Base-by-base conservation (phyloP, 2,113 vertebrate genomes). In the Lagopus muta region DNA sequence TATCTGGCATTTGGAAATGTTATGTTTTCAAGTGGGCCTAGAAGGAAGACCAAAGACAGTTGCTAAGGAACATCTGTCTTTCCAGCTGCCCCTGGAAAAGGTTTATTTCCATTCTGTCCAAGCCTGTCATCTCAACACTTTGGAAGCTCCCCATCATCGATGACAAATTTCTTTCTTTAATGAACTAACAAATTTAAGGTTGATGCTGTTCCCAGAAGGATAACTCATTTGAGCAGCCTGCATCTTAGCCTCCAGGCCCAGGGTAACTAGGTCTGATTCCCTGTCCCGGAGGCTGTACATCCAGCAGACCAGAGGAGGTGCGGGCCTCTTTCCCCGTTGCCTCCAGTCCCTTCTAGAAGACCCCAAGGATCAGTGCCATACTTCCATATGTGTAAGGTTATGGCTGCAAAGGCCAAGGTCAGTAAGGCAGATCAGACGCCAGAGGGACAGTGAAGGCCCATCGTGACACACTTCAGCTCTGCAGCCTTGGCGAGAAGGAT, bases 381-480 rank as follows among this genome's bases (percentile, higher is more conserved):
- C 32, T 11, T 3, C 14, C 8, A 1, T 34, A 1, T 34, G 21
- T 55, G 13, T 16, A 18, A 58, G 28, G 36, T 5, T 4, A 8
- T 74, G 50, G 14, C 19, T 66, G 16, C 36, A 62, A 82, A 81
- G 28, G 4, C 1, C 45, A 32, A 24, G 10, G 40, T 73, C 58
- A 70, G 7, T 4, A 40, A 83, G 62, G 47, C 62, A 6, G 15
- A 42, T 38, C 18, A 24, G 4, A 3, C 28, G 28, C 21, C 74
- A 77, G 5, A 52, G 25, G 30, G 5, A 34, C 7, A 74, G 8
- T 18, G 60, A 58, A 87, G 36, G 22, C 10, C 21, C 19, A 43
- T 25, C 25, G 7, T 14, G 7, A 38, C 64, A 55, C 3, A 34
- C 15, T 54, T 73, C 55, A 77, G 13, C 50, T 57, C 60, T 77